phyloP scores from a whole-genome alignment of 37 sponge, comb jelly and placozoan genomes.

The Diacarnus erythraeanus region DNA sequence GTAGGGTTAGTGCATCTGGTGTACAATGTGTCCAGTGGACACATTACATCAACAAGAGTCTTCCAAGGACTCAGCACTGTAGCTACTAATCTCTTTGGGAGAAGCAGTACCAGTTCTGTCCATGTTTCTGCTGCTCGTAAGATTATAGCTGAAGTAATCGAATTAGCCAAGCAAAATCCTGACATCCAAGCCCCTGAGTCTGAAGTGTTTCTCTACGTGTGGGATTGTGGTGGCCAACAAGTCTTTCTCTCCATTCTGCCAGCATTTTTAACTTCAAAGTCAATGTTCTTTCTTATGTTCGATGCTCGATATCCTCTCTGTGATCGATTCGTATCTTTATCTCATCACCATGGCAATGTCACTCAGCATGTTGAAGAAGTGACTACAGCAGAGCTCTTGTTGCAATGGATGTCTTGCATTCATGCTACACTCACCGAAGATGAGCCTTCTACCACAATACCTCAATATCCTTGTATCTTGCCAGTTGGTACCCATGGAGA shows the following conservation, averaged over 20 bases:
- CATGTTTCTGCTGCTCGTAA: too few species aligned
- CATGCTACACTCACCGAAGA: slow-evolving; percentile 1
- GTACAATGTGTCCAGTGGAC: neutral
- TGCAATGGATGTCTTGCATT: slow-evolving; percentile 50
- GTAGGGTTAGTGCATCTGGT: slow-evolving; percentile 16
- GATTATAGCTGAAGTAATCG: too few species aligned
- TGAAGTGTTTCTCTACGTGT: slow-evolving; percentile 26
- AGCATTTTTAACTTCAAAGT: slow-evolving; percentile 42
- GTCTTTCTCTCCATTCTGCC: slow-evolving; percentile 49
- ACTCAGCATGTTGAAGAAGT: too few species aligned
- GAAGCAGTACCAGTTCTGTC: too few species aligned
- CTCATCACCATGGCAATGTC: slow-evolving; percentile 17
- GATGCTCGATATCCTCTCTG: slow-evolving; percentile 31
- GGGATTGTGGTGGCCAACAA: slow-evolving; percentile 71
- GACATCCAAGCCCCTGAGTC: too few species aligned
- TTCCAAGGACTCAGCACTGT: too few species aligned
- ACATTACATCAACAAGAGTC: neutral
- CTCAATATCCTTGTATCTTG: slow-evolving; percentile 6
- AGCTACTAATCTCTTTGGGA: too few species aligned
- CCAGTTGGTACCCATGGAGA: slow-evolving; percentile 49
- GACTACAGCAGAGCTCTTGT: too few species aligned
- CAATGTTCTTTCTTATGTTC: slow-evolving; percentile 49
- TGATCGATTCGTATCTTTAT: neutral
- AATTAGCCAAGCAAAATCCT: too few species aligned
- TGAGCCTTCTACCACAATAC: neutral